Base-by-base conservation (phyloP, 1,140 invertebrate species). In the Drosophila subpulchrella region DNA sequence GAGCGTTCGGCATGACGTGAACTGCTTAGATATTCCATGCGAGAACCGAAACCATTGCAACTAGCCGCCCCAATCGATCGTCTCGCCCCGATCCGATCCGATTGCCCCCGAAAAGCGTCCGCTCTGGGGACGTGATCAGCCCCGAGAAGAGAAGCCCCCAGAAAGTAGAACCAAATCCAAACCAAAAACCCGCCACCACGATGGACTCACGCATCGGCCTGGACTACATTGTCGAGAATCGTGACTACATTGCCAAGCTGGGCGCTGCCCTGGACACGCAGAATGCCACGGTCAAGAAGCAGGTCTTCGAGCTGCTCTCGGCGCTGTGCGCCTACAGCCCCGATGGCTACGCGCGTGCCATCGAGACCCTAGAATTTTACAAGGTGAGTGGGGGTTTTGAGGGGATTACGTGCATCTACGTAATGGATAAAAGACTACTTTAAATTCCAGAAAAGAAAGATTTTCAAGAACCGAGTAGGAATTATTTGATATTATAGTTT, bases 201-300 rank as follows among this genome's bases (percentile, higher is more conserved):
- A 97, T 97, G 96, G 96, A 97, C 94, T 97, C 97, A 78, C 95
- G 96, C 81, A 96, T 97, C 91, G 97, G 97, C 82, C 94, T 98
- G 92, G 97, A 98, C 94, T 98, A 97, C 92, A 98, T 98, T 91
- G 96, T 98, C 58, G 97, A 98, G 92, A 97, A 98, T 93, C 96
- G 96, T 71, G 97, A 98, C 92, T 98, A 98, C 93, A 97, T 97
- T 75, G 94, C 95, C 56, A 98, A 98, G 93, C 95, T 98, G 86
- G 97, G 97, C 41, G 95, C 95, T 93, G 97, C 97, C 75, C 93
- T 98, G 89, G 96, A 97, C 92, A 97, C 97, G 44, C 96, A 95
- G 70, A 97, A 97, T 91, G 94, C 95, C 47, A 95, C 96, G 30
- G 97, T 98, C 71, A 98, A 98, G 94, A 98, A 98, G 93, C 97